Conservation (phyloP, 2,888 invertebrate species). For the Orgyia antiqua region DNA sequence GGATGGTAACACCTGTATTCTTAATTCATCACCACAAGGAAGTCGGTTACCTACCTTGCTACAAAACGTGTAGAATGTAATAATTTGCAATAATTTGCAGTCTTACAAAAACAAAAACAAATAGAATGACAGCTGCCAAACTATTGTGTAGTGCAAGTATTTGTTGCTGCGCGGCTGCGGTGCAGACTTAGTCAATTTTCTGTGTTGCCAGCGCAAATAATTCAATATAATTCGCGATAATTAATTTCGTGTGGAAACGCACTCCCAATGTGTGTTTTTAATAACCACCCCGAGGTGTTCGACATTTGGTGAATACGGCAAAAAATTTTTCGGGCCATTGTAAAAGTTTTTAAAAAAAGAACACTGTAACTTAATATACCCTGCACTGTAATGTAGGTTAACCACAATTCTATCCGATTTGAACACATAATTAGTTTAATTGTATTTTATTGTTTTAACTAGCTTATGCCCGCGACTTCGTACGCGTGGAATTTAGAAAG, state of each 20-base stretch:
- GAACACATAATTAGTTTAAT: no score
- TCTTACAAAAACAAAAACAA: conserved; percentile 9
- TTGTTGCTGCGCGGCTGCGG: conserved; percentile 20
- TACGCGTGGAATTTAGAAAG: no score
- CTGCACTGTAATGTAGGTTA: no score
- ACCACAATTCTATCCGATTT: no score
- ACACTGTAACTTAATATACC: no score
- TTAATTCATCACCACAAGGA: no score
- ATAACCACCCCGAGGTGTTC: conserved; percentile 47
- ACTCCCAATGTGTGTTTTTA: conserved; percentile 27
- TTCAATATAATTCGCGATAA: conserved; percentile 25
- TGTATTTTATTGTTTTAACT: no score
- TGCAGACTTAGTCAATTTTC: conserved; percentile 29
- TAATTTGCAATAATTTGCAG: no score
- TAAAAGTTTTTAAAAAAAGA: conserved; percentile 27
- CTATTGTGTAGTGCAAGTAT: conserved; percentile 40
- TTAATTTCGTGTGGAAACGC: conserved; percentile 37
- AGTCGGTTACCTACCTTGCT: no score
- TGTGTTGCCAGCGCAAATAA: conserved; percentile 18
- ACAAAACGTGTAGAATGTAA: no score
- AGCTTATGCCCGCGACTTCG: no score
- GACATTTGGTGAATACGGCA: conserved; percentile 49
- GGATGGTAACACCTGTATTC: no score
- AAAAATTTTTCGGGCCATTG: conserved; percentile 27
- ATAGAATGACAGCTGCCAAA: conserved; percentile 40